These are phyloP conservation scores for Valencia hispanica DNA, from an alignment of 2,797 vertebrate genomes.

Conservation along the genomic window DNA sequence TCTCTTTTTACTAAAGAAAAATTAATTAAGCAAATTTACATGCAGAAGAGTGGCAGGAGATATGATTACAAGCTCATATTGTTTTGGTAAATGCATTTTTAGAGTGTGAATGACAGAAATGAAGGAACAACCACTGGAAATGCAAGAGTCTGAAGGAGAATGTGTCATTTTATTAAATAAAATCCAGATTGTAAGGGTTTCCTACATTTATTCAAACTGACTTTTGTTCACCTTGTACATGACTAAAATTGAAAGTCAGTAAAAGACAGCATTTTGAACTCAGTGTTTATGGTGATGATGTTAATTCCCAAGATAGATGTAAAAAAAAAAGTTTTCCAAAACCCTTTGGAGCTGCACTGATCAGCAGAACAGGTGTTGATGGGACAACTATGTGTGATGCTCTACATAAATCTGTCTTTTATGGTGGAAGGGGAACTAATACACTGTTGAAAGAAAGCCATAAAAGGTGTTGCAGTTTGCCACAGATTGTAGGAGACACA, in stretches of 20 bases:
- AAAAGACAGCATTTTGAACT: background rate
- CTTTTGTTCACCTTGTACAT: background rate
- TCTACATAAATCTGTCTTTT: background rate
- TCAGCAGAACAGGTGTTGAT: background rate
- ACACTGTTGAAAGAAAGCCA: background rate
- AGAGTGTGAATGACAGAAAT: background rate
- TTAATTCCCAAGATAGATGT: background rate
- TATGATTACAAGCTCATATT: background rate
- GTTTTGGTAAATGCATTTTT: too few relatives aligned
- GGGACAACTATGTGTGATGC: background rate
- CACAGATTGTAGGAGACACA: background rate
- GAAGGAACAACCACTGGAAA: background rate
- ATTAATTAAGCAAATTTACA: background rate
- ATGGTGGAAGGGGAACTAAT: background rate
- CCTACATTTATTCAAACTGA: background rate
- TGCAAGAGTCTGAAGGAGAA: background rate
- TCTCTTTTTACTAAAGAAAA: background rate
- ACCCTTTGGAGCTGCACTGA: background rate
- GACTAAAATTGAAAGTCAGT: background rate
- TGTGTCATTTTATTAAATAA: background rate
- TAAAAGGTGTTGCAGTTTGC: background rate
- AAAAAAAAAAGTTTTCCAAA: background rate
- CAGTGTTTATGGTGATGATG: background rate
- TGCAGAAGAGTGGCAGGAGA: background rate
- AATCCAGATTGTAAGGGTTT: background rate